Base-by-base conservation (phyloP, 2,888 invertebrate species). In the Eupithecia pulchellata region DNA sequence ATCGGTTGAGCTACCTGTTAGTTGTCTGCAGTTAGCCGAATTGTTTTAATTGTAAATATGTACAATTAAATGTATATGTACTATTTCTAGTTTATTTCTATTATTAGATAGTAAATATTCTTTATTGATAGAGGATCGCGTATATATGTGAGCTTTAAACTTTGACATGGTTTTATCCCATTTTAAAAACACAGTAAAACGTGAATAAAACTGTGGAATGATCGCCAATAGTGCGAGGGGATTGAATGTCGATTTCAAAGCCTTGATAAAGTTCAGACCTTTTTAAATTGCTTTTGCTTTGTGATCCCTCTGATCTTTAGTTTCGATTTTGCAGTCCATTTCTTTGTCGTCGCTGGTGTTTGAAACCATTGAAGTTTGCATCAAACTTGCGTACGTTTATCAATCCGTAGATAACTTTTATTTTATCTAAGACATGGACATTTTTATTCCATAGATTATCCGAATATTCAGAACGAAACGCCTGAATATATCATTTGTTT, bases 181-280 rank as follows among this genome's bases (percentile, higher is more conserved):
- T 88, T 52, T 11, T 25, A 13, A 52, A 52, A 4, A 13, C 11
- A 11, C 52, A 57, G 57, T 57, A 57, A 57, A 57, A 29, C 27
- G 29, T 57, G 57, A 57, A 29, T 60, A 60, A 60, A 60, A 60
- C 60, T 32, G 30, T 32, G 60, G 29, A 30, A 20, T 60, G 69
- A 73, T 80, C 74, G 73, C 75, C 77, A 75, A 72, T 75, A 75
- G 71, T 65, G 72, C 42, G 62, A 71, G 68, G 62, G 58, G 75
- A 72, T 66, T 67, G 61, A 66, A 68, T 65, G 64, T 8, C 62
- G n/a, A 25, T 34, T 34, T 63, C 66, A n/a, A 60, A 47, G 14
- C 52, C 66, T 67, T 72, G 68, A 72, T 65, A 76, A 64, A 63
- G 32, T 36, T 61, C 60, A 47, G 65, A 68, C 63, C 65, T 64